Percentiles rank a stretch among this genome's conserved stretches.
Conservation (phyloP, 37 sponge, comb jelly and placozoan species). For the Halichondria panicea region DNA sequence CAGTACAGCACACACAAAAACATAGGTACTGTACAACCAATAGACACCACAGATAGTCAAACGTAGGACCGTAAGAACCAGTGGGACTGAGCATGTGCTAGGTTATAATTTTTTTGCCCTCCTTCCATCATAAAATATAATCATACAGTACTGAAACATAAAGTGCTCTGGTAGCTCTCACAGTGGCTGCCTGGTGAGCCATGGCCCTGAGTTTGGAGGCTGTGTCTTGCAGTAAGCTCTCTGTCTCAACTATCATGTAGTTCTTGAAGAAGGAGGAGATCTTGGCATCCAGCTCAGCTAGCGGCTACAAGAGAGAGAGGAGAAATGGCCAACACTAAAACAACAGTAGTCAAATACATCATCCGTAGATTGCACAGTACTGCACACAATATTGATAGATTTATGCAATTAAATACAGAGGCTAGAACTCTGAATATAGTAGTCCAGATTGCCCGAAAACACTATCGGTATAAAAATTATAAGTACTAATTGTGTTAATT, state of each 20-base stretch:
- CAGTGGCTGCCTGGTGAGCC: constrained; percentile 30
- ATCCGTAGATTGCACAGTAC: too few relatives aligned
- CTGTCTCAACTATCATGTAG: constrained; percentile 43
- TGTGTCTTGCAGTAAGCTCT: constrained; percentile 30
- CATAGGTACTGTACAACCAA: background rate
- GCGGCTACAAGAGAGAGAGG: constrained; percentile 1
- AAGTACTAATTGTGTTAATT: too few relatives aligned
- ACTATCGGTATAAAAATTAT: too few relatives aligned
- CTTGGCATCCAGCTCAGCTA: constrained; percentile 25
- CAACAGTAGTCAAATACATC: too few relatives aligned
- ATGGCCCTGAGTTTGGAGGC: constrained; percentile 29
- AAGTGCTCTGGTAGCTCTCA: background rate
- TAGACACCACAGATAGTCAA: background rate
- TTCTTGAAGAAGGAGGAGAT: constrained; percentile 29
- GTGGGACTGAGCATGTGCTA: background rate
- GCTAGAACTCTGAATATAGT: too few relatives aligned
- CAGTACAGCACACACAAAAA: constrained; percentile 2
- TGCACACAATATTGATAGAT: too few relatives aligned
- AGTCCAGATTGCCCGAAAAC: too few relatives aligned
- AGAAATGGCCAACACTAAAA: too few relatives aligned
- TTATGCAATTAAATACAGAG: too few relatives aligned
- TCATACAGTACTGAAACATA: background rate
- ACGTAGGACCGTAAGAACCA: background rate
- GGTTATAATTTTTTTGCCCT: too few relatives aligned
- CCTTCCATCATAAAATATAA: too few relatives aligned